phyloP scores from a whole-genome alignment of 2,113 vertebrate species.

The Cettia cetti region DNA sequence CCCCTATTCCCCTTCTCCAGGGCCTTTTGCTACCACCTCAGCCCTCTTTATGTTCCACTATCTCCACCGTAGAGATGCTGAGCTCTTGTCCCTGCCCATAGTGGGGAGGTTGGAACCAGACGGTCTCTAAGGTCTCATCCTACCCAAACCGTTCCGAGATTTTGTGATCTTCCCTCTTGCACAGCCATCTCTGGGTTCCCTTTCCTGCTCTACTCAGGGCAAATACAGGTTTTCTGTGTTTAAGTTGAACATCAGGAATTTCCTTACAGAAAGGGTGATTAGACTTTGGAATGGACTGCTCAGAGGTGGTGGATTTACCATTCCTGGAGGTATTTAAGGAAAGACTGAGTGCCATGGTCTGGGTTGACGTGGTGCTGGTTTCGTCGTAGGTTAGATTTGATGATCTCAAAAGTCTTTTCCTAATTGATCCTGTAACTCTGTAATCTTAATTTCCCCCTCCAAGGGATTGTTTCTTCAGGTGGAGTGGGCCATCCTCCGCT shows the following conservation, averaged over 20 bases:
- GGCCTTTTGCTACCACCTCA: background rate
- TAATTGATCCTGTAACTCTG: background rate
- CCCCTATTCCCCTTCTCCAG: background rate
- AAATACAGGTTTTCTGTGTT: background rate
- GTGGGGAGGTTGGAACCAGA: background rate
- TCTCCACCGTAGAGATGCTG: background rate
- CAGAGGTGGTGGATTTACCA: background rate
- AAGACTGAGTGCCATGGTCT: background rate
- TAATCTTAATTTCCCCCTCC: background rate
- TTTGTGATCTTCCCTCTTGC: background rate
- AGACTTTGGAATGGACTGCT: background rate
- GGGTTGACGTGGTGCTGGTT: background rate
- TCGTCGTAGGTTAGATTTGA: background rate
- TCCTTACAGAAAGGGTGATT: background rate
- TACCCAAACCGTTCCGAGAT: background rate
- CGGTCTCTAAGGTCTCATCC: background rate
- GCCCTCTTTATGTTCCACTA: background rate
- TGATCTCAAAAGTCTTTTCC: background rate
- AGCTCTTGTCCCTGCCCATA: background rate
- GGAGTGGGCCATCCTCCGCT: rapidly evolving
- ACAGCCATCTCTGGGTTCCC: background rate
- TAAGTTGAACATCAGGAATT: background rate
- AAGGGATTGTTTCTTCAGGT: rapidly evolving
- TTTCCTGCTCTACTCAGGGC: background rate
- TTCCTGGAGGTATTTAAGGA: background rate